Conservation (phyloP, 2,888 invertebrate genomes). For the Busseola fusca region DNA sequence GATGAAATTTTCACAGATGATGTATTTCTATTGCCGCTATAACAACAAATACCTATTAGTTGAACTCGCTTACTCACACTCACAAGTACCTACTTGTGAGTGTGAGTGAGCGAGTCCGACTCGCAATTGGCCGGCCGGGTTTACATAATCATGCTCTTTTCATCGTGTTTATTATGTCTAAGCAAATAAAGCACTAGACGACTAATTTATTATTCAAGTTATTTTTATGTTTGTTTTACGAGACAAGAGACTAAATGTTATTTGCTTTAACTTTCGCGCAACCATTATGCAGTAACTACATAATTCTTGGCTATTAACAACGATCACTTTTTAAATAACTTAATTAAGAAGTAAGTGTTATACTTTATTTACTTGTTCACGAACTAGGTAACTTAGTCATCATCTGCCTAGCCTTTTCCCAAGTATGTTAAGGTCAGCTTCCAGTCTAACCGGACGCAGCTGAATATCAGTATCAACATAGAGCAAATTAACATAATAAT, state of each 20-base stretch:
- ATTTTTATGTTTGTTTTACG: constrained; percentile 27
- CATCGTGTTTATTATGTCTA: constrained; percentile 5
- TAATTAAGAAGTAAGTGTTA: constrained; percentile 7
- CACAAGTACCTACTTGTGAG: no score
- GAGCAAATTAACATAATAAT: no score
- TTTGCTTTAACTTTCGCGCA: constrained; percentile 38
- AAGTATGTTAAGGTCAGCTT: no score
- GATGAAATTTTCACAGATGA: no score
- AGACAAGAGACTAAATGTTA: constrained; percentile 16
- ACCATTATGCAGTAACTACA: constrained; percentile 33
- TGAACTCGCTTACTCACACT: no score
- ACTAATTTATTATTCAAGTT: constrained; percentile 27
- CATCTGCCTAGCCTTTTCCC: no score
- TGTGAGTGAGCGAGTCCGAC: no score
- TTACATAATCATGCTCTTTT: constrained; percentile 37
- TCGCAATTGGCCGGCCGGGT: background rate
- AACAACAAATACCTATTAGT: no score
- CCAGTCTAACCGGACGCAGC: no score
- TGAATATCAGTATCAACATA: no score
- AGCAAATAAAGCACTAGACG: constrained; percentile 23
- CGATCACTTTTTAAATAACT: constrained; percentile 8
- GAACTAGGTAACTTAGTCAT: background rate
- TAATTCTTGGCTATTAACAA: constrained; percentile 16
- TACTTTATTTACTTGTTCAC: constrained; percentile 8
- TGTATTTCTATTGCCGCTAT: no score